Conservation (phyloP, 2,797 vertebrate genomes). For the Takifugu ocellatus region DNA sequence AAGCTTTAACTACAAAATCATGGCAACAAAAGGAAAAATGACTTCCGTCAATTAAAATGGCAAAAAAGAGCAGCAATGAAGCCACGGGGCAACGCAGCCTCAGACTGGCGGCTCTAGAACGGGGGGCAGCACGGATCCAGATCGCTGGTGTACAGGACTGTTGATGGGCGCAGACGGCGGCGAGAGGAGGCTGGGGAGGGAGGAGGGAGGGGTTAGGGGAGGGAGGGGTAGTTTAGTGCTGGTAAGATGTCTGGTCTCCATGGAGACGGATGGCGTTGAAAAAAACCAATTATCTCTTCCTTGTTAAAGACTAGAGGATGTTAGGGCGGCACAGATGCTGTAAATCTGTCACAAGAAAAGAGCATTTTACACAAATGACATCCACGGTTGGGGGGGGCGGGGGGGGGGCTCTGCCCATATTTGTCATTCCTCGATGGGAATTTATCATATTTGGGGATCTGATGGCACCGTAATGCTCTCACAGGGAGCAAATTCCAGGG, state of each 20-base stretch:
- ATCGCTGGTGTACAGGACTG: slow-evolving; percentile 48
- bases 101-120: no score
- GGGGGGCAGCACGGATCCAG: no score
- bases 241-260: slow-evolving; percentile 68
- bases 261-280: slow-evolving; percentile 67
- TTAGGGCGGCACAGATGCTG: slow-evolving; percentile 53
- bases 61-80: no score
- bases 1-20: no score
- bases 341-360: slow-evolving; percentile 59
- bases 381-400: no score
- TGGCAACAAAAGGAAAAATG: no score
- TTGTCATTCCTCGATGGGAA: slow-evolving; percentile 21
- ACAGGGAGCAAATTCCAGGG: no score
- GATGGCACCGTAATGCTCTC: no score
- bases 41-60: no score
- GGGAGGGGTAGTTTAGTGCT: slow-evolving; percentile 50
- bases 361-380: slow-evolving; percentile 20
- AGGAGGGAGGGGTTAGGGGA: slow-evolving; percentile 2
- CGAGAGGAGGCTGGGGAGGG: slow-evolving; percentile 34
- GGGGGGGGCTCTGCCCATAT: neutral
- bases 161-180: slow-evolving; percentile 48
- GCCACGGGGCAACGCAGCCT: no score
- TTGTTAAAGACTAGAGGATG: slow-evolving; percentile 64
- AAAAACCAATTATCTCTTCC: slow-evolving; percentile 70
- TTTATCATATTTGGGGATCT: neutral